These are phyloP conservation scores for Psephotus haematonotus DNA, from an alignment of 2,113 vertebrate genomes.

Conservation along the genomic window DNA sequence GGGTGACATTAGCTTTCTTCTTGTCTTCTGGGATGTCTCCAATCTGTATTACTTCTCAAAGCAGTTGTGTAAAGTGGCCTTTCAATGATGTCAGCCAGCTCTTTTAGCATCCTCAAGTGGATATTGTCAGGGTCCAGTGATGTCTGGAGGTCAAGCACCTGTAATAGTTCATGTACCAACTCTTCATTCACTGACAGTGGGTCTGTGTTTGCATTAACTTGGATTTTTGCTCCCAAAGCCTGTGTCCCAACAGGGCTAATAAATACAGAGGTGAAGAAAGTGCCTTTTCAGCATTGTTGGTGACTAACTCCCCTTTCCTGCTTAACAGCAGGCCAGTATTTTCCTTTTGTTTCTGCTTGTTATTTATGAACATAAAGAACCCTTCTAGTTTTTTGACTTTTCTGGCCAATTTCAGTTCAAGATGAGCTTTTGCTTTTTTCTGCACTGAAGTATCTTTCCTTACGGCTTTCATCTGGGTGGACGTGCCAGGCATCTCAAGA, in stretches of 20 bases:
- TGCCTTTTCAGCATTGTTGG: not conserved
- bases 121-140: accelerated
- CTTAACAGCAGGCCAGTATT: not conserved
- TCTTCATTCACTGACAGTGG: not conserved
- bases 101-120: not conserved
- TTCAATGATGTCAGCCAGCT: not conserved
- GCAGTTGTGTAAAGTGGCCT: not conserved
- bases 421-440: not conserved
- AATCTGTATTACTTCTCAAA: not conserved
- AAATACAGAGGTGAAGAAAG: not conserved
- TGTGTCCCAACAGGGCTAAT: not conserved
- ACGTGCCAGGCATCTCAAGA: not conserved
- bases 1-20: not conserved
- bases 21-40: not conserved
- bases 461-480: not conserved
- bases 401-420: not conserved
- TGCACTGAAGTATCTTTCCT: not conserved
- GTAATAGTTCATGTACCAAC: not conserved
- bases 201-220: not conserved
- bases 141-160: not conserved
- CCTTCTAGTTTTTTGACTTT: not conserved
- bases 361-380: not conserved
- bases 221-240: not conserved
- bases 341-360: not conserved
- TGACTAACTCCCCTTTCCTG: not conserved